phyloP scores from a whole-genome alignment of 2,113 vertebrate species.

The Lanius ludovicianus region DNA sequence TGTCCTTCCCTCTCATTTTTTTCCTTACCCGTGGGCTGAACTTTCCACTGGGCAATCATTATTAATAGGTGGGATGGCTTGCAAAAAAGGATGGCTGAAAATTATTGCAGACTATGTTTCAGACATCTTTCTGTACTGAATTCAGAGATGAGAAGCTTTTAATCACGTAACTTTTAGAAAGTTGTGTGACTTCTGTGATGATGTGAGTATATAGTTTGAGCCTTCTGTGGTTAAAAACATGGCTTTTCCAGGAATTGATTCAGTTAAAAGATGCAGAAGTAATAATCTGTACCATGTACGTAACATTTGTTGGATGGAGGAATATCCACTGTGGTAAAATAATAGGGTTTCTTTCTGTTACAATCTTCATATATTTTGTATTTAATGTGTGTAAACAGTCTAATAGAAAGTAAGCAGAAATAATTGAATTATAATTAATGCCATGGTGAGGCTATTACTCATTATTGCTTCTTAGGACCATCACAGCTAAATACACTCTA shows the following conservation, averaged over 20 bases:
- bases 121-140: not conserved
- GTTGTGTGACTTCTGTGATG: not conserved
- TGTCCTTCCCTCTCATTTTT: not conserved
- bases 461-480: not conserved
- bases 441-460: not conserved
- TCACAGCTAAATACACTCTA: not conserved
- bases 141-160: not conserved
- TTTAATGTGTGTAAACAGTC: not conserved
- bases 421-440: not conserved
- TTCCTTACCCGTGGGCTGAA: not conserved
- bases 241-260: not conserved
- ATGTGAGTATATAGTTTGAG: not conserved
- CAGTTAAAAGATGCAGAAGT: not conserved
- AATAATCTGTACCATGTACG: not conserved
- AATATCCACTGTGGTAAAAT: not conserved
- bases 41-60: not conserved
- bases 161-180: not conserved
- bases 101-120: not conserved
- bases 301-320: not conserved
- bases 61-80: not conserved
- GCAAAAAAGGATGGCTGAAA: not conserved
- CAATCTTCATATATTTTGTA: not conserved
- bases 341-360: not conserved
- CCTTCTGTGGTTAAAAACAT: not conserved
- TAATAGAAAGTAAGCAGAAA: not conserved